Conservation (phyloP, 2,113 vertebrate species). For the Pluvianellus socialis region DNA sequence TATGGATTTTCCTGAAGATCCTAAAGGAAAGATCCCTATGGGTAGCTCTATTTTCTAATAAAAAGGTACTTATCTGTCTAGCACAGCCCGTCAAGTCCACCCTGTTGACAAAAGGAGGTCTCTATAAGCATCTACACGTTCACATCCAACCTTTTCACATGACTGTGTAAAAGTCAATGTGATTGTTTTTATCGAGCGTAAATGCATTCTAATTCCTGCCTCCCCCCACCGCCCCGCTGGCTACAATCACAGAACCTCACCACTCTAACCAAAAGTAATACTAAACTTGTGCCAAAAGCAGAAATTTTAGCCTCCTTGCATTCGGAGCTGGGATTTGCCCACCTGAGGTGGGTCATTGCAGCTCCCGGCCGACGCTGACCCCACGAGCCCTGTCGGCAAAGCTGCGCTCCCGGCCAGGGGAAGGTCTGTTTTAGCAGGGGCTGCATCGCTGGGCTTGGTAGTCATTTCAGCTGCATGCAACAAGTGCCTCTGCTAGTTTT, state of each 20-base stretch:
- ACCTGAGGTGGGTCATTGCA: neutral
- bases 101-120: neutral
- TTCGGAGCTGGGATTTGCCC: neutral
- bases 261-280: constrained; percentile 33
- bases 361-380: fast-evolving
- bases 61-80: neutral
- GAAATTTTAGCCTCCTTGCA: neutral
- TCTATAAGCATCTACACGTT: neutral
- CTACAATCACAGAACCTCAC: neutral
- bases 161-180: fast-evolving
- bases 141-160: neutral
- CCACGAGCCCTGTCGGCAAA: neutral
- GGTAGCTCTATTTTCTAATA: neutral
- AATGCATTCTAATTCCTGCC: neutral
- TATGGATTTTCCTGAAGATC: neutral
- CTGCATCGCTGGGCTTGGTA: neutral
- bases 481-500: constrained; percentile 64
- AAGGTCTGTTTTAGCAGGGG: neutral
- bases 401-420: fast-evolving
- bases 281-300: neutral
- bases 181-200: neutral
- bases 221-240: neutral
- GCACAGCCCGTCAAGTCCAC: neutral
- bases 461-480: constrained; percentile 55
- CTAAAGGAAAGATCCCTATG: neutral